A percentile compares a stretch with the other conserved stretches of the same genome.
These are phyloP conservation scores for Steinernema scapterisci DNA, from an alignment of 2,888 invertebrate species.

Conservation along the genomic window DNA sequence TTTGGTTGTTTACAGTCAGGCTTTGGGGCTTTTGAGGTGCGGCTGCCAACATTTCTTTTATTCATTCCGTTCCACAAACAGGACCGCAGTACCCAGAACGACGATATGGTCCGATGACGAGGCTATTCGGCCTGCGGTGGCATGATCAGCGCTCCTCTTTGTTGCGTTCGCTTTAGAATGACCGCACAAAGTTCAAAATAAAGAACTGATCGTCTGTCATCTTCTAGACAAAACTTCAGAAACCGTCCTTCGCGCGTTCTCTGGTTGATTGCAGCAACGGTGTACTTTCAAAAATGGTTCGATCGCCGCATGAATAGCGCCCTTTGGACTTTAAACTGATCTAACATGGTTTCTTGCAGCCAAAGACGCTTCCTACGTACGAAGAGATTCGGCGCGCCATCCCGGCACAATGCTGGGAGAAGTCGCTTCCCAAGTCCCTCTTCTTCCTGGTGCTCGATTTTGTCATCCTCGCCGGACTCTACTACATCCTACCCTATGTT, in stretches of 20 bases:
- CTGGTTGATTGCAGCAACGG: slow-evolving; percentile 14
- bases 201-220: too few relatives aligned
- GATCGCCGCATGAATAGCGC: not conserved
- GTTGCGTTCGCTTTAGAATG: too few relatives aligned
- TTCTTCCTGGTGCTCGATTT: slow-evolving; percentile 57
- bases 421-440: slow-evolving; percentile 53
- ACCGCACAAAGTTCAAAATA: too few relatives aligned
- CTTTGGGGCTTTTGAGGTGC: too few relatives aligned
- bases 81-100: too few relatives aligned
- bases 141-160: too few relatives aligned
- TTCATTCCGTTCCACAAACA: too few relatives aligned
- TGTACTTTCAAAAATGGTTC: not conserved
- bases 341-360: not conserved
- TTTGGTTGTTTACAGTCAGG: too few relatives aligned
- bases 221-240: not conserved
- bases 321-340: slow-evolving; percentile 2
- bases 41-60: too few relatives aligned
- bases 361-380: slow-evolving; percentile 52
- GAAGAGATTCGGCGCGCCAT: slow-evolving; percentile 60
- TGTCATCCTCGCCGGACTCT: slow-evolving; percentile 52
- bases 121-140: too few relatives aligned
- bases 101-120: too few relatives aligned
- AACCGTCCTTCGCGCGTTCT: not conserved
- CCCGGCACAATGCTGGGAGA: slow-evolving; percentile 64
- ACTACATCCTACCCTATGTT: slow-evolving; percentile 53